Evolutionary conservation across 1,140 invertebrate genomes (phyloP), one percentile per base, ranked within the genome.

Genomic region (Bombus polaris): DNA sequence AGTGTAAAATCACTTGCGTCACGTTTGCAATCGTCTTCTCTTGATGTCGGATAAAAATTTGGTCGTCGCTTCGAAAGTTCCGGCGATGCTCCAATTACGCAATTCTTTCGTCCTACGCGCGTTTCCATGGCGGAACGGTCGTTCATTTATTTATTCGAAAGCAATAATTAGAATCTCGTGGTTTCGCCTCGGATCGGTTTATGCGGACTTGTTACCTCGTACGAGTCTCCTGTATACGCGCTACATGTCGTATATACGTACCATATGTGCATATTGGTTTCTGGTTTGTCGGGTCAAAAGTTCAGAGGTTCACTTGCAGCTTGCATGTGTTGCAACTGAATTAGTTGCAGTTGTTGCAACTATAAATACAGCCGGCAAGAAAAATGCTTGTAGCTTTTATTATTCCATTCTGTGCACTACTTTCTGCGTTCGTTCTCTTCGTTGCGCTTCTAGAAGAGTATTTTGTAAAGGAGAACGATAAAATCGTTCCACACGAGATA

Each of bases 251-350:
- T 13, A 28, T n/a, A n/a, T 13, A n/a, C 59, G 22, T 10, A 28
- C 57, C 9, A 35, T 42, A 42, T 1, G 32, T 81, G 79, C 35
- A 81, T 68, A 59, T 76, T 53, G 47, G 65, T 35, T 28, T 44
- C 44, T 18, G 42, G 73, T 12, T 42, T 15, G 65, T 35, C 81
- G 74, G 81, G 81, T 83, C 81, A 83, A 83, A 83, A 83, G 81
- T 83, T 83, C 81, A 83, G 44, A 37, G 81, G 81, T 83, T 83
- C 81, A 77, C 81, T 47, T 12, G 74, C 47, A 71, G 42, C 32
- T 35, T 22, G 79, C 44, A 57, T 32, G 66, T 39, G 66, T 81
- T 35, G 39, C 35, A 42, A 65, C 37, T 22, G 42, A 32, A 71
- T 53, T 57, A 53, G 78, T 70, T 28, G 42, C 44, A 71, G n/a